Conservation (phyloP, 2,888 invertebrate species). For the Dryobotodes eremita region DNA sequence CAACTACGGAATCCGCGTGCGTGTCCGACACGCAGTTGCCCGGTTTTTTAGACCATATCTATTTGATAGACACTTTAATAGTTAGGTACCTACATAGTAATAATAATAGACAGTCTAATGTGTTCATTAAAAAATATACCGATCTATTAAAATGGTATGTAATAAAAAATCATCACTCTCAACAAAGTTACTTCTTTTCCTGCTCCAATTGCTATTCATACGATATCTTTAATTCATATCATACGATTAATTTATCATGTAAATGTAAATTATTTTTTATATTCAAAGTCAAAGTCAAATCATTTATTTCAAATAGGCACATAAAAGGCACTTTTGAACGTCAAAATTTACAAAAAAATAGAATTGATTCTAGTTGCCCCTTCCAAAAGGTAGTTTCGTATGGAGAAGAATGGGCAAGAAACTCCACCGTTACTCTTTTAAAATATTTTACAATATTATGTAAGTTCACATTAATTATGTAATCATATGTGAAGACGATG, state of each 20-base stretch:
- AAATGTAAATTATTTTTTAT: neutral
- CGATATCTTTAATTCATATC: neutral
- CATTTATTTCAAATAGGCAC: no score
- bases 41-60: neutral
- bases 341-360: no score
- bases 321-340: no score
- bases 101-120: neutral
- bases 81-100: neutral
- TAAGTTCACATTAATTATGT: no score
- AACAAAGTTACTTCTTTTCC: neutral
- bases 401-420: no score
- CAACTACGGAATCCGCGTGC: neutral
- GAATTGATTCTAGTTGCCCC: no score
- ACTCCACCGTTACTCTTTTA: no score
- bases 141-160: neutral
- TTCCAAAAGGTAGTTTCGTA: no score
- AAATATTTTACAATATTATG: no score
- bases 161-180: neutral
- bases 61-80: neutral
- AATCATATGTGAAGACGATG: no score
- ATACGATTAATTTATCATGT: neutral
- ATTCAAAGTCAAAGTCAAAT: no score
- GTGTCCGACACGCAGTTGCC: neutral
- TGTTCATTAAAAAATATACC: neutral
- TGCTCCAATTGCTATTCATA: neutral